Evolutionary conservation across 2,888 invertebrate genomes (phyloP), one percentile per base, ranked within the genome.

Genomic region (Dendrolimus pini): DNA sequence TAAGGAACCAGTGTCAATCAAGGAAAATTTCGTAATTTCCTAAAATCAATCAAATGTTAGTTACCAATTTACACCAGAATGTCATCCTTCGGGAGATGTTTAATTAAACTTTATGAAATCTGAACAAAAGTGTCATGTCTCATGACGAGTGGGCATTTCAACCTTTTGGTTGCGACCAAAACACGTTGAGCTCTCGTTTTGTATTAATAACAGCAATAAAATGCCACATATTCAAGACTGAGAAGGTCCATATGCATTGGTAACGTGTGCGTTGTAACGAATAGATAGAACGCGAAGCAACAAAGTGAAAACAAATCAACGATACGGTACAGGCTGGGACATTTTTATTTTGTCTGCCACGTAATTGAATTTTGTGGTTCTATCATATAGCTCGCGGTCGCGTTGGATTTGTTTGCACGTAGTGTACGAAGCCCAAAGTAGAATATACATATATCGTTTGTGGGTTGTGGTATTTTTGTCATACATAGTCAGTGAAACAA

Each of bases 311-410:
- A 85, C 84, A 84, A 86, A 87, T 87, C 83, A 80, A 81, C 81
- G 82, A 79, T 80, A 80, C 80, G 73, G 74, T 77, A 68, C 74
- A 73, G 77, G 69, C 74, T 72, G 79, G 68, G 73, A 74, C 76
- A 77, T 82, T 88, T 87, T 87, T 85, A 84, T 86, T 86, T 88
- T 82, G 83, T 87, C 83, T 85, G 79, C 77, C 75, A 76, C 78
- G 83, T 85, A 85, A 88, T 89, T 86, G 86, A 89, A 87, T 88
- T 87, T 81, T 82, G 85, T 80, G 85, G 86, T 74, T 72, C 80
- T 74, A 79, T 85, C 80, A 84, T 82, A 78, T 68, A 72, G 70
- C 70, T 60, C 61, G 67, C 60, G 71, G 70, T 67, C 59, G 68
- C 61, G 65, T 65, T 71, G 71, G 70, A 77, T 79, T 74, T 75